Evolutionary conservation across 2,888 invertebrate genomes (phyloP).

Genomic region (Drosophila histrio): DNA sequence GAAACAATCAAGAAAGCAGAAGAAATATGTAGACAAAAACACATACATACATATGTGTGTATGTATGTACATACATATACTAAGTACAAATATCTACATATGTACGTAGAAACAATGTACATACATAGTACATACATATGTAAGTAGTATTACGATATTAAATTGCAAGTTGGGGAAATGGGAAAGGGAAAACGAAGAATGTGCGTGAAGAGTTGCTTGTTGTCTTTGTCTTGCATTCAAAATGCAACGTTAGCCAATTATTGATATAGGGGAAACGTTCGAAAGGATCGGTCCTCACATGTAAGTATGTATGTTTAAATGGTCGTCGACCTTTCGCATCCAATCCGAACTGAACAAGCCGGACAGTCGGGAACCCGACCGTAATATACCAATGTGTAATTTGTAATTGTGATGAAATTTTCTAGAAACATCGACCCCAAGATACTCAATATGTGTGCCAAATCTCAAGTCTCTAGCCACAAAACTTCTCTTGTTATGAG

Average conservation of each 20-base stretch:
- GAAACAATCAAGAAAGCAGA: conserved; percentile 61
- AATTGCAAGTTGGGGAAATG: background rate
- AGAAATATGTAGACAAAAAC: conserved; percentile 28
- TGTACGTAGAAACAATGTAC: background rate
- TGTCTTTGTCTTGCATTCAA: conserved; percentile 28
- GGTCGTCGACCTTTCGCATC: conserved; percentile 17
- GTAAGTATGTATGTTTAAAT: conserved; percentile 6
- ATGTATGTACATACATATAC: background rate
- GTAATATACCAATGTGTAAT: no score
- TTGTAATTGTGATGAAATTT: no score
- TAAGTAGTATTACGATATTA: background rate
- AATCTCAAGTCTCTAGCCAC: no score
- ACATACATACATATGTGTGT: conserved; percentile 18
- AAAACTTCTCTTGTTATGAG: no score
- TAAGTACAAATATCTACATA: no score
- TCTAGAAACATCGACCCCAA: no score
- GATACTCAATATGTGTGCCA: no score
- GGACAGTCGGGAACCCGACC: no score
- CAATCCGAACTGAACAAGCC: conserved; percentile 19
- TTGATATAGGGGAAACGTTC: conserved; percentile 1
- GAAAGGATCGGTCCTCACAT: background rate
- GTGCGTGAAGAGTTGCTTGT: conserved; percentile 26
- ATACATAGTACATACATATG: conserved; percentile 2
- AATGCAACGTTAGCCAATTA: conserved; percentile 30
- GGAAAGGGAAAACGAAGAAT: conserved; percentile 10